A percentile compares a stretch with the other conserved stretches of the same genome.
These are phyloP conservation scores for Macrotus californicus DNA, from an alignment of 2,113 vertebrate species.

Conservation along the genomic window DNA sequence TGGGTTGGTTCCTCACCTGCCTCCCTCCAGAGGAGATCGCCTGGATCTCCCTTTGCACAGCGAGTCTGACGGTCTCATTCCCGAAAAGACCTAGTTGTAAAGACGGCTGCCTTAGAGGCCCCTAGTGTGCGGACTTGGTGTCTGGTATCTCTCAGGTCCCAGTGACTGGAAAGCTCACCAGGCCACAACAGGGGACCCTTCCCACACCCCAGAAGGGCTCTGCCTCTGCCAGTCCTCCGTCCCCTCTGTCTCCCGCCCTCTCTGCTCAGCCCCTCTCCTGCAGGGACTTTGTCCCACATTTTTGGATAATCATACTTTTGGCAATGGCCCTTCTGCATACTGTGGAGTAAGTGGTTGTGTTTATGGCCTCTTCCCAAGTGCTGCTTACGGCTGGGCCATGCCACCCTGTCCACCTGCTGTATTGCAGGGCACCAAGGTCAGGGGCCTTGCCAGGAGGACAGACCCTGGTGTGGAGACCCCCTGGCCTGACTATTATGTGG, in stretches of 20 bases:
- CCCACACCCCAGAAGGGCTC: neutral
- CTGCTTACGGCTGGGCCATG: neutral
- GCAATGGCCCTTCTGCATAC: neutral
- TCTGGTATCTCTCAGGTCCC: neutral
- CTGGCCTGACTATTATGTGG: neutral
- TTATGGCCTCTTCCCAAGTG: conserved; percentile 23
- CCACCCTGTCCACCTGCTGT: conserved; percentile 16
- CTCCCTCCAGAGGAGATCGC: neutral
- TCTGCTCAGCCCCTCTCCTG: conserved; percentile 40
- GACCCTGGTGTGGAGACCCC: neutral
- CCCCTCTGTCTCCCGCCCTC: too few species aligned
- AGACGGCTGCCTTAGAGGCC: neutral
- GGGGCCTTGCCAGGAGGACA: neutral
- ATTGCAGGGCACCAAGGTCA: conserved; percentile 33
- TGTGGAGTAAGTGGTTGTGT: neutral
- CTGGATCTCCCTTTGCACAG: neutral
- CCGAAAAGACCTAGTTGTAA: too few species aligned
- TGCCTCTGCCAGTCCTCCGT: neutral
- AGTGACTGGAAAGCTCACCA: neutral
- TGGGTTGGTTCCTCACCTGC: neutral
- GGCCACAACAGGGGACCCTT: neutral
- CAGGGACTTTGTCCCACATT: conserved; percentile 40
- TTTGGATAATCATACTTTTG: conserved; percentile 66
- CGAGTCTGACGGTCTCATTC: neutral
- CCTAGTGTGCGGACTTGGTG: neutral